Evolutionary conservation across 2,888 invertebrate genomes (phyloP).

Genomic region (Dinocampus coccinellae): DNA sequence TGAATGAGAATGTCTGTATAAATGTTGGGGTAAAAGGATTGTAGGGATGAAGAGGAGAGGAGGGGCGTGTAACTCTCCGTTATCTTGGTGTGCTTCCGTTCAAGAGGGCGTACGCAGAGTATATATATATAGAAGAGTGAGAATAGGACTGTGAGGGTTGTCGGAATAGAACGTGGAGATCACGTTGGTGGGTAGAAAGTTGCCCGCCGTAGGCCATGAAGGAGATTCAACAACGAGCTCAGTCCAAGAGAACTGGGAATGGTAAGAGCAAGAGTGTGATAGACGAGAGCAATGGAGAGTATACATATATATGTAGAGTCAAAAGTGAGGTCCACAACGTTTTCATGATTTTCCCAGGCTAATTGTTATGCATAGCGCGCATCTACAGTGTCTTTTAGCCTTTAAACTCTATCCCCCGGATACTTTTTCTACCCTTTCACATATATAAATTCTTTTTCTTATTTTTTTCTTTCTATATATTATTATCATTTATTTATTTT

Average conservation of each 20-base stretch:
- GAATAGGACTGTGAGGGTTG: slow-evolving; percentile 46
- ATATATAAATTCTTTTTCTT: too few species aligned
- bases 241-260: not conserved
- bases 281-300: slow-evolving; percentile 2
- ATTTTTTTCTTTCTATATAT: slow-evolving; percentile 21
- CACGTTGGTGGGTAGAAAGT: slow-evolving; percentile 31
- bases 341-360: slow-evolving; percentile 68
- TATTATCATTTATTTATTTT: too few species aligned
- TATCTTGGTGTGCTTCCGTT: slow-evolving; percentile 66
- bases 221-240: slow-evolving; percentile 31
- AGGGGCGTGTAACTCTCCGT: slow-evolving; percentile 66
- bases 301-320: slow-evolving; percentile 48
- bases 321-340: slow-evolving; percentile 64
- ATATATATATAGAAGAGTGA: slow-evolving; percentile 23
- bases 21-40: slow-evolving; percentile 56
- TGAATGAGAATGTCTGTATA: slow-evolving; percentile 45
- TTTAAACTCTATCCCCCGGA: slow-evolving; percentile 56
- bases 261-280: slow-evolving; percentile 14
- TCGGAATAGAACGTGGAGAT: slow-evolving; percentile 30
- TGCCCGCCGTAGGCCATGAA: slow-evolving; percentile 41
- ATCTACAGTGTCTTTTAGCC: slow-evolving; percentile 58
- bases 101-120: slow-evolving; percentile 38
- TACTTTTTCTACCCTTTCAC: slow-evolving; percentile 32
- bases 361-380: slow-evolving; percentile 69
- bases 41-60: slow-evolving; percentile 50